Percentiles rank a stretch among this genome's conserved stretches.
These are phyloP conservation scores for Pachyseris speciosa DNA, from an alignment of 64 coral and sea anemone species.

Conservation along the genomic window DNA sequence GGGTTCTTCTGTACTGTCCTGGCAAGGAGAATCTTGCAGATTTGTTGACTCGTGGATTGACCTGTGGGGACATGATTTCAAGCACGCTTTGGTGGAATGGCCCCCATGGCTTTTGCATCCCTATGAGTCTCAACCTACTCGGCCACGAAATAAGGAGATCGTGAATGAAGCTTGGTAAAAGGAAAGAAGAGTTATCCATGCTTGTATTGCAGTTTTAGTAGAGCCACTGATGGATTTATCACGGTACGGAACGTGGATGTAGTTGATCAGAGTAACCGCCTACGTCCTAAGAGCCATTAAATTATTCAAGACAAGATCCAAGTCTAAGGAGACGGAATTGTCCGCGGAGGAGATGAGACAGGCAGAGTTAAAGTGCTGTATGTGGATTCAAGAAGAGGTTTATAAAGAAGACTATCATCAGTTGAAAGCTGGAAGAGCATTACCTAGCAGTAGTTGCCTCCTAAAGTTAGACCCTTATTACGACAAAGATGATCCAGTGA, in stretches of 20 bases:
- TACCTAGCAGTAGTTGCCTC: constrained; percentile 33
- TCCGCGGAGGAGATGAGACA: constrained; percentile 14
- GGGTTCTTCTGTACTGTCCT: too few relatives aligned
- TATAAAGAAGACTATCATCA: constrained; percentile 19
- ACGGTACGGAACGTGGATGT: constrained; percentile 3
- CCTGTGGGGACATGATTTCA: background rate
- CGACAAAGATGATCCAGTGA: background rate
- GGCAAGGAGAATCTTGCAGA: constrained; percentile 17
- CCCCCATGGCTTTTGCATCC: background rate
- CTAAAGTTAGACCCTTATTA: background rate
- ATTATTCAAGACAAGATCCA: constrained; percentile 8
- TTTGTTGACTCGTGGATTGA: constrained; percentile 5
- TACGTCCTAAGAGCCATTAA: constrained; percentile 23
- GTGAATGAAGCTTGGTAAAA: background rate
- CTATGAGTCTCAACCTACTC: background rate
- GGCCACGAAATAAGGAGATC: background rate
- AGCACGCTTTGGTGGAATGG: constrained; percentile 33
- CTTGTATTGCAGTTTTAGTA: background rate
- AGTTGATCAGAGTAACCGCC: too few relatives aligned
- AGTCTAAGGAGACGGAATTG: background rate
- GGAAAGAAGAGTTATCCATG: constrained; percentile 9
- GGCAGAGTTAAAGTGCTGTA: constrained; percentile 14
- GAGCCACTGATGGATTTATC: constrained; percentile 1
- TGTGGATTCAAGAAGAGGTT: constrained; percentile 24
- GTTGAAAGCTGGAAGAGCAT: background rate